Base-by-base conservation (phyloP, 2,797 vertebrate genomes). In the Gila robusta region DNA sequence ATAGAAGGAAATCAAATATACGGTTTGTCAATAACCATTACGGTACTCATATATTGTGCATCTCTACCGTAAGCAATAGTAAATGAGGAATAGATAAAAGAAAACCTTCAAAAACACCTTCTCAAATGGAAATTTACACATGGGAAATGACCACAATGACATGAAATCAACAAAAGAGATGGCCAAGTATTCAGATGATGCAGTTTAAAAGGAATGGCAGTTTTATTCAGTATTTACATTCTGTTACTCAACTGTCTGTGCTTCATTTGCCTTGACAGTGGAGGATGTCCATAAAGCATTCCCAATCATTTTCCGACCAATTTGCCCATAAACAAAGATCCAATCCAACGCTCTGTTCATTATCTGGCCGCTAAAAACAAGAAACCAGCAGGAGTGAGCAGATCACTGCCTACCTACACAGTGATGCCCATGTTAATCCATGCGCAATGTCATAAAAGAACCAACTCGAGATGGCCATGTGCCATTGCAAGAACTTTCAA, bases 301-400 rank as follows among this genome's bases (percentile, higher is more conserved):
- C 70, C 71, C 84, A 87, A 83, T 88, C 71, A 87, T 87, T 87
- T 87, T 74, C 81, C 74, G 69, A 81, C 78, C 86, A 86, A 85
- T 89, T 87, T 89, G 79, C 72, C 44, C 73, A 86, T 77, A 86
- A 87, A 87, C 83, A 79, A 84, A 81, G 67, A 79, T 80, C 66
- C 59, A 76, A 39, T 39, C 37, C 37, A 39, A 47, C 32, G 41
- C 52, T 85, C 32, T 41, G 47, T 88, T 82, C 66, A 78, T 74
- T 82, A 80, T 82, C 70, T 79, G 79, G 62, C 79, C 21, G 12
- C 83, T 85, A 72, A 74, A 88, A 89, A 87, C 87, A 84, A 84
- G 78, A 91, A 87, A 78, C 71, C 81, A 84, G 88, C 71, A 23
- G 78, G 87, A 76, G 47, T 67, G 72, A 64, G 74, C 23, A 80